Evolutionary conservation across 1,140 invertebrate genomes (phyloP).

Genomic region (Bombus superbus): DNA sequence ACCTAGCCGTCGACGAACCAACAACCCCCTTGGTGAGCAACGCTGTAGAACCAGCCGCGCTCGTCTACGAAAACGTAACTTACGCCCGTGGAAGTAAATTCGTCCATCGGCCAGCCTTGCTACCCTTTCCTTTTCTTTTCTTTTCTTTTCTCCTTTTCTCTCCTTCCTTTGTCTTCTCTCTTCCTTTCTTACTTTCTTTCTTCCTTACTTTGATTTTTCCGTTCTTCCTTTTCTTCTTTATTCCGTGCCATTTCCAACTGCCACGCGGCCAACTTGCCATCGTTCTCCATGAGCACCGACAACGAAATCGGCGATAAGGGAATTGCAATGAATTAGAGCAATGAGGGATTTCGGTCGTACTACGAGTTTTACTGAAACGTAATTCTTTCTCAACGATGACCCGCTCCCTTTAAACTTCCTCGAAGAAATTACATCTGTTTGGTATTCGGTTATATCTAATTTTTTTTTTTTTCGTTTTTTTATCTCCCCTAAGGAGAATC

Average conservation of each 20-base stretch:
- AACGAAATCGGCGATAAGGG: conserved; percentile 47
- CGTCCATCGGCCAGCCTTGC: conserved; percentile 27
- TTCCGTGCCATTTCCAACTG: neutral
- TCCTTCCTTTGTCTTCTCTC: neutral
- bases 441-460: neutral
- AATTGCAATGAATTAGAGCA: conserved; percentile 48
- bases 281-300: neutral
- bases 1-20: conserved; percentile 69
- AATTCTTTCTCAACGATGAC: conserved; percentile 2
- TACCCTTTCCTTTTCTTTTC: no score
- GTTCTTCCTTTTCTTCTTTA: neutral
- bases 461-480: neutral
- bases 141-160: neutral
- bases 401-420: neutral
- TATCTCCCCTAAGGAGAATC: neutral
- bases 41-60: conserved; percentile 57
- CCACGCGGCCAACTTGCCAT: neutral
- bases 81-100: conserved; percentile 52
- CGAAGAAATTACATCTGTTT: neutral
- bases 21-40: conserved; percentile 66
- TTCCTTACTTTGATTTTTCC: neutral
- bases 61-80: conserved; percentile 62
- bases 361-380: neutral
- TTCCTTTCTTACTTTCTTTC: neutral
- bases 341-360: conserved; percentile 35